Conservation (phyloP, 2,113 vertebrate species). For the Catagonus wagneri region DNA sequence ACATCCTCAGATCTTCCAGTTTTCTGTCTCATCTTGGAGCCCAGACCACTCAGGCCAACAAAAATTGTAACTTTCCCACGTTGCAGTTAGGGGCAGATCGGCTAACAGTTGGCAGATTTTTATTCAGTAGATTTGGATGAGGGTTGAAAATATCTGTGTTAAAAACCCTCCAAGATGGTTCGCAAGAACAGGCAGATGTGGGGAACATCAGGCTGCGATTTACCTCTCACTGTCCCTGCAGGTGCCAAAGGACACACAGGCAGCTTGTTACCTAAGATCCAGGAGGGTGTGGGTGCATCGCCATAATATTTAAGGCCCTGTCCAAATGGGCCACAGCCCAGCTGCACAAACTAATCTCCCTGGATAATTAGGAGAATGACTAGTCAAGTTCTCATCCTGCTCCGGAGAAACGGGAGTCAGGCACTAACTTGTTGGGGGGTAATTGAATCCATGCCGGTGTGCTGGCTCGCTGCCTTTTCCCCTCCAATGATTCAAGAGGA, state of each 20-base stretch:
- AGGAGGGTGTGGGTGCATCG: conserved; percentile 33
- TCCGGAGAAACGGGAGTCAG: conserved; percentile 60
- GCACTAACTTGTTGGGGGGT: conserved; percentile 62
- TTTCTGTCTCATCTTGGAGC: neutral
- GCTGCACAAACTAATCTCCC: conserved; percentile 58
- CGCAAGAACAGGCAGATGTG: neutral
- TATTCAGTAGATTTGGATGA: neutral
- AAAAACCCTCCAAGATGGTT: too few species aligned
- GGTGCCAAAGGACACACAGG: neutral
- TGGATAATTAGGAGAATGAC: conserved; percentile 72
- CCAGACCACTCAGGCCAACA: neutral
- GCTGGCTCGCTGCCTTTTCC: conserved; percentile 67
- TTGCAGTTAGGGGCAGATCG: neutral
- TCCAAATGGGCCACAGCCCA: neutral
- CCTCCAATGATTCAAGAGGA: conserved; percentile 54
- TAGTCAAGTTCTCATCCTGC: conserved; percentile 58
- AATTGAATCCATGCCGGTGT: conserved; percentile 63
- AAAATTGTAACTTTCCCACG: neutral
- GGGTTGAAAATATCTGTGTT: neutral
- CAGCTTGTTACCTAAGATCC: neutral
- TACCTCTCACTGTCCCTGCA: neutral
- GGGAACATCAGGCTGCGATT: neutral
- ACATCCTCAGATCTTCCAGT: neutral
- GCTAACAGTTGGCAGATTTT: neutral
- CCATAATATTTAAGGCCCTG: neutral